Evolutionary conservation across 2,797 vertebrate species (phyloP).

Genomic region (Hemibagrus guttatus): DNA sequence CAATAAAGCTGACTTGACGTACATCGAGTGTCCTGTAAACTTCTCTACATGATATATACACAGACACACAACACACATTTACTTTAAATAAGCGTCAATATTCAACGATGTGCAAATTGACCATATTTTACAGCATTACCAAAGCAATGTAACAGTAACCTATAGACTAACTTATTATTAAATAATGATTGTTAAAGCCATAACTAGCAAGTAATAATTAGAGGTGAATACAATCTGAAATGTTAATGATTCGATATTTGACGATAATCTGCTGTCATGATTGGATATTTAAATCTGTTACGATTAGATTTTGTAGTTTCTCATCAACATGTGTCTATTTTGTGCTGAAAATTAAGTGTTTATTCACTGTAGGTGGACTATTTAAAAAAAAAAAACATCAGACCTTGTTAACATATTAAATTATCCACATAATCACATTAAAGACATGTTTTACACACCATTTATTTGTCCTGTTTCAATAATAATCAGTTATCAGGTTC

Average conservation of each 20-base stretch:
- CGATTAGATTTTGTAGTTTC: too few relatives aligned
- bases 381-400: neutral
- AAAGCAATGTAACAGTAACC: neutral
- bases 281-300: too few relatives aligned
- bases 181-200: neutral
- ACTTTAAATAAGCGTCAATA: neutral
- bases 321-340: too few relatives aligned
- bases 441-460: neutral
- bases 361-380: too few relatives aligned
- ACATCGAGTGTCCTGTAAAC: neutral
- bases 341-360: too few relatives aligned
- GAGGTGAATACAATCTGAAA: neutral
- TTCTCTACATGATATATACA: neutral
- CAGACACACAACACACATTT: neutral
- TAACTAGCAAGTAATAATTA: neutral
- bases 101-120: neutral
- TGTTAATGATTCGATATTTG: too few relatives aligned
- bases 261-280: too few relatives aligned
- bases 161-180: neutral
- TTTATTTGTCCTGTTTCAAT: neutral
- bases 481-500: neutral
- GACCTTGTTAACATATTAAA: neutral
- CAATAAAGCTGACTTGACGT: neutral
- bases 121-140: neutral
- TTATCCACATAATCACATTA: neutral